A percentile compares a stretch with the other conserved stretches of the same genome.
phyloP scores from a whole-genome alignment of 2,113 vertebrate species.

The Ranitomeya variabilis region DNA sequence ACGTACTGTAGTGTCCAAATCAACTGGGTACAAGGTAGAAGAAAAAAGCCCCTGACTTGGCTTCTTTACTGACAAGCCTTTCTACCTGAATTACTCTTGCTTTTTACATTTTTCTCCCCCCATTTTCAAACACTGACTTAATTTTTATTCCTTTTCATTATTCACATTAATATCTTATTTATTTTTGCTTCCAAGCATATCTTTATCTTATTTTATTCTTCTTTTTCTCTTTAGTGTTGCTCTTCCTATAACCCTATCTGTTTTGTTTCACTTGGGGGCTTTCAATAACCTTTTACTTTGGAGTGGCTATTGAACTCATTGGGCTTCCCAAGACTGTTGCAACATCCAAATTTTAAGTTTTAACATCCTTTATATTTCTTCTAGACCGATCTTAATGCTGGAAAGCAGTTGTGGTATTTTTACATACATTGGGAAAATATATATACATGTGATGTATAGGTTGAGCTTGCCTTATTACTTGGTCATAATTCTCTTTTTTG shows the following conservation, averaged over 20 bases:
- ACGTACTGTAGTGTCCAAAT: constrained; percentile 87
- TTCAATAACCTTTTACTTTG: constrained; percentile 65
- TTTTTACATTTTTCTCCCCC: constrained; percentile 64
- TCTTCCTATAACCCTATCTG: background rate
- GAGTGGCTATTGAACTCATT: constrained; percentile 63
- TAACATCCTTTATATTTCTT: constrained; percentile 1
- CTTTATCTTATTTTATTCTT: background rate
- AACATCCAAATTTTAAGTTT: constrained; percentile 4
- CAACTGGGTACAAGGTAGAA: constrained; percentile 99
- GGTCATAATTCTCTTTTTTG: background rate
- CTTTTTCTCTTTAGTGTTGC: background rate
- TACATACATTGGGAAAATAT: background rate
- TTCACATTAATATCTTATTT: constrained; percentile 61
- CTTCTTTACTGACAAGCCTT: constrained; percentile 74
- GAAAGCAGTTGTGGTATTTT: background rate
- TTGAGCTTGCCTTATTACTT: background rate
- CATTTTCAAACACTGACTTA: constrained; percentile 64
- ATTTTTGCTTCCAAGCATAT: constrained; percentile 56
- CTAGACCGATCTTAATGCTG: background rate
- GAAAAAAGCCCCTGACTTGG: constrained; percentile 97
- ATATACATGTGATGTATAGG: background rate
- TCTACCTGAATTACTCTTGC: constrained; percentile 71
- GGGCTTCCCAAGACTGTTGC: background rate
- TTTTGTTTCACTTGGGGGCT: constrained; percentile 59
- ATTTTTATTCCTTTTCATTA: constrained; percentile 40